phyloP scores from a whole-genome alignment of 2,888 invertebrate species.

The Lymantria dispar region DNA sequence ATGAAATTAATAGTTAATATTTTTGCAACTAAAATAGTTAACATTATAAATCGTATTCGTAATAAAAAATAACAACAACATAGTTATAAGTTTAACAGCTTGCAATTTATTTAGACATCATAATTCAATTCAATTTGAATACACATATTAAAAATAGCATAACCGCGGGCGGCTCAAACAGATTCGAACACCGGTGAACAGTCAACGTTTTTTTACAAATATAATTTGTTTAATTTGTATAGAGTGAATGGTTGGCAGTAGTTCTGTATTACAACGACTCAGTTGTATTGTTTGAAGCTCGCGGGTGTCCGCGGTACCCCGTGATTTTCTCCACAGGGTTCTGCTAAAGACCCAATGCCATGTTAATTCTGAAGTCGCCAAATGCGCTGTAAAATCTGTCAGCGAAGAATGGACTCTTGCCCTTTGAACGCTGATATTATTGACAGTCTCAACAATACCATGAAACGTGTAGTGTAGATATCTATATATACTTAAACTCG shows the following conservation, averaged over 20 bases:
- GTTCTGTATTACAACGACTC: constrained; percentile 54
- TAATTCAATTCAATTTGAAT: constrained; percentile 25
- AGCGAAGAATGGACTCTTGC: constrained; percentile 55
- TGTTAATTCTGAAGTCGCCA: constrained; percentile 69
- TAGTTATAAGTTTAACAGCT: constrained; percentile 14
- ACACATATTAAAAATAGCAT: constrained; percentile 26
- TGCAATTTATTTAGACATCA: constrained; percentile 18
- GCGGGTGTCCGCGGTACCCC: constrained; percentile 75
- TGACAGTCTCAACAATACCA: constrained; percentile 30
- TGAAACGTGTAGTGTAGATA: constrained; percentile 10
- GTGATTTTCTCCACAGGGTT: constrained; percentile 75
- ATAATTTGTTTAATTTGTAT: constrained; percentile 81
- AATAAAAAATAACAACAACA: neutral
- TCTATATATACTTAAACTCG: neutral
- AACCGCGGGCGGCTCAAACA: constrained; percentile 37
- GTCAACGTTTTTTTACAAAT: constrained; percentile 68
- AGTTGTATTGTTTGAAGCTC: constrained; percentile 64
- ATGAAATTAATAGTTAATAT: no score
- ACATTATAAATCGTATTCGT: no score
- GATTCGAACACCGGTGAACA: constrained; percentile 58
- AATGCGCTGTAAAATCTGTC: constrained; percentile 63
- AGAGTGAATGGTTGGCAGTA: constrained; percentile 64
- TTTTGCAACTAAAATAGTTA: no score
- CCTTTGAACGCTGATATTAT: constrained; percentile 58
- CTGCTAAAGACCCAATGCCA: constrained; percentile 70